A percentile compares a stretch with the other conserved stretches of the same genome.
These are phyloP conservation scores for Drosophila equinoxialis DNA, from an alignment of 1,140 invertebrate species.

Conservation along the genomic window DNA sequence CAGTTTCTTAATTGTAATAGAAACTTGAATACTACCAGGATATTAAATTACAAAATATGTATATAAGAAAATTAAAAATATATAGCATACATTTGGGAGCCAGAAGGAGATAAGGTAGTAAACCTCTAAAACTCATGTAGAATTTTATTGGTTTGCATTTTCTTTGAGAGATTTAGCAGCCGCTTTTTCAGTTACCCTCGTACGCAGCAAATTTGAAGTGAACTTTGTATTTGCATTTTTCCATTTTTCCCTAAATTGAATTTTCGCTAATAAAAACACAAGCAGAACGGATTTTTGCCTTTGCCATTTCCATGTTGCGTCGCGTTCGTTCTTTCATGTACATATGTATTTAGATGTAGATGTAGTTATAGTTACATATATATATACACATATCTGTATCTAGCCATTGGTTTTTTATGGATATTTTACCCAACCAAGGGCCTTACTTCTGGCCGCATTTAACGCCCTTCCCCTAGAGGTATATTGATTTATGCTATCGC, in stretches of 20 bases:
- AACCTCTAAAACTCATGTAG: too few species aligned
- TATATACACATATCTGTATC: not conserved
- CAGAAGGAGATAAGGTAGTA: too few species aligned
- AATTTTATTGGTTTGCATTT: too few species aligned
- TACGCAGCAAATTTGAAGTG: constrained; percentile 31
- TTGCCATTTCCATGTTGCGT: constrained; percentile 1
- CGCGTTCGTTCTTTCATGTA: constrained; percentile 40
- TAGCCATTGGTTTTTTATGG: not conserved
- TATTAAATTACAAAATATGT: too few species aligned
- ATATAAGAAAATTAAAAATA: too few species aligned
- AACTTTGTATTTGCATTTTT: constrained; percentile 14
- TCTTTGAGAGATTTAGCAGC: too few species aligned
- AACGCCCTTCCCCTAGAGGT: constrained; percentile 14
- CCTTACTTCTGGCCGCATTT: not conserved
- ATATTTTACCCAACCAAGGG: constrained; percentile 21
- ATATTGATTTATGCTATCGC: constrained; percentile 73
- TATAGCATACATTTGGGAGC: too few species aligned
- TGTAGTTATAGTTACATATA: not conserved
- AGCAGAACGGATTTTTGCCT: constrained; percentile 19
- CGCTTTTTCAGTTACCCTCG: not conserved
- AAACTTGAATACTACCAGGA: too few species aligned
- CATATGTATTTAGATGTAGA: not conserved
- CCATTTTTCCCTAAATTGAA: constrained; percentile 26
- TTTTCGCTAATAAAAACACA: constrained; percentile 8
- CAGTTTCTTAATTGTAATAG: too few species aligned